These are phyloP conservation scores for Mustela nigripes DNA, from an alignment of 2,113 vertebrate genomes.

Conservation along the genomic window DNA sequence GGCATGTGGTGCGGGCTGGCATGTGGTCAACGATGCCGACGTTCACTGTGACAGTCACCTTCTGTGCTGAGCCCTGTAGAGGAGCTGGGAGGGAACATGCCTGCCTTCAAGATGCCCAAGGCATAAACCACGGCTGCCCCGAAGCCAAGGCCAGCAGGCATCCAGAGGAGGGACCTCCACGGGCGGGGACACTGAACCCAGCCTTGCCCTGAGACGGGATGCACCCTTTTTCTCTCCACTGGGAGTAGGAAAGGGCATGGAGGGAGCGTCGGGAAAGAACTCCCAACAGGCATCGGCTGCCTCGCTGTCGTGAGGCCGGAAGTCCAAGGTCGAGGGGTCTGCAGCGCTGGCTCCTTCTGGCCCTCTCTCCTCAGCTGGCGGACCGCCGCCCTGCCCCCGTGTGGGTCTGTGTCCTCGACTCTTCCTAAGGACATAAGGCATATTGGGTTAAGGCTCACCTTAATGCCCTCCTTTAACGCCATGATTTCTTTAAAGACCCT, in stretches of 20 bases:
- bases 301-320: too few relatives aligned
- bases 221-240: not conserved
- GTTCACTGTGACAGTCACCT: fast-evolving
- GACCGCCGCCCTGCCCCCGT: fast-evolving
- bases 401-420: not conserved
- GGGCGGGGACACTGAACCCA: fast-evolving
- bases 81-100: not conserved
- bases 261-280: not conserved
- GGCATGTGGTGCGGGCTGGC: fast-evolving
- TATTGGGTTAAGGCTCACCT: not conserved
- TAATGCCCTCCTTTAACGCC: not conserved
- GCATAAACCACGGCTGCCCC: fast-evolving
- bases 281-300: too few relatives aligned
- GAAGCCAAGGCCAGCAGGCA: not conserved
- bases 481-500: not conserved
- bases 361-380: not conserved
- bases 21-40: fast-evolving
- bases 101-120: too few relatives aligned
- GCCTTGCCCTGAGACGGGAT: fast-evolving
- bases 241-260: fast-evolving
- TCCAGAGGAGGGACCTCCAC: not conserved
- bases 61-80: not conserved
- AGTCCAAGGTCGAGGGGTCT: not conserved
- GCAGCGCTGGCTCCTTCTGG: fast-evolving
- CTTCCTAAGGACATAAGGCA: not conserved